Evolutionary conservation across 2,797 vertebrate species (phyloP), one percentile per base, ranked within the genome.

Genomic region (Microctenopoma lineatum): DNA sequence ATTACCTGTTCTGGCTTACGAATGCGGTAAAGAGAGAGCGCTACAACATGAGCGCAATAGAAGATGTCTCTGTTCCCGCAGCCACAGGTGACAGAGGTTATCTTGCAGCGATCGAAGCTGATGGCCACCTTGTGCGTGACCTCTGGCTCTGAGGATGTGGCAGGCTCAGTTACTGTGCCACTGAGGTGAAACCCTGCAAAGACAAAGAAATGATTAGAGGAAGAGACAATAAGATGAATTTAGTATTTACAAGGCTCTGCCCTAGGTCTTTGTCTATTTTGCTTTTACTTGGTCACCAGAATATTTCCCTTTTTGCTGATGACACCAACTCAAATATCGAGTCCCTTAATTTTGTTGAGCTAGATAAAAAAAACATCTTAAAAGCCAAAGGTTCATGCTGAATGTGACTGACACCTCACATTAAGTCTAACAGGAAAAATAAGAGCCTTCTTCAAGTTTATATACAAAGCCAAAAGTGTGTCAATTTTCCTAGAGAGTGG

Each of bases 71-170:
- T 94, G 93, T 99, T 98, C 56, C 98, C 97, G 1, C 98, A 99
- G 84, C 97, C 97, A 8, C 98, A 99, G 2, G 97, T 98, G 87
- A 99, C 97, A 0, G 98, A 98, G 61, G 98, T 99, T 90, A 99
- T 99, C 93, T 99, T 99, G 94, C 98, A 99, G 83, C 97, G 95
- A 91, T 99, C 97, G 4, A 99, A 99, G 92, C 98, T 99, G 94
- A 99, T 99, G 84, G 98, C 97, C 88, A 99, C 98, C 89, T 96
- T 97, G 91, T 98, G 97, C 58, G 95, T 98, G 85, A 96, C 90
- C 92, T 98, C 96, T 29, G 97, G 95, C 59, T 99, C 98, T 0
- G 97, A 95, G 0, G 95, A 75, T 14, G 95, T 95, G 0, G 95
- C 95, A 0, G 96, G 94, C 82, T 99, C 98, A 0, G 95, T 98